Percentiles rank a stretch among this genome's conserved stretches.
phyloP scores from a whole-genome alignment of 2,888 invertebrate species.

The Buathra laborator region DNA sequence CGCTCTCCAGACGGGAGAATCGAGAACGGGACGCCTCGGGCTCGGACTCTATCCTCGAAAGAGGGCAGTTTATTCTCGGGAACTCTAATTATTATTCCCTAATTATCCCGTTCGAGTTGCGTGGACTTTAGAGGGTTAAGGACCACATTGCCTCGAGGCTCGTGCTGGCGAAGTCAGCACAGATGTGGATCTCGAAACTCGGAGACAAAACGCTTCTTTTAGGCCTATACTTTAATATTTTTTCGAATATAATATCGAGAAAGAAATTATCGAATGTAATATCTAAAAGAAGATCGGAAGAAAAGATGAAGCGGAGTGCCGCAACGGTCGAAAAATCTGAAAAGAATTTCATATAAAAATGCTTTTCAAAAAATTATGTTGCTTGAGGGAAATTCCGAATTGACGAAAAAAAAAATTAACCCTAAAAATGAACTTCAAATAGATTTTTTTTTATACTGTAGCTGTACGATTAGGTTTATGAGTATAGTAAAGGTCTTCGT shows the following conservation, averaged over 20 bases:
- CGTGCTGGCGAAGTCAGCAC: constrained; percentile 41
- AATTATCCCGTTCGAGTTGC: constrained; percentile 56
- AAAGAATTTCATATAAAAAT: not conserved
- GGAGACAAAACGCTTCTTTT: constrained; percentile 1
- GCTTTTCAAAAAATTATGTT: not conserved
- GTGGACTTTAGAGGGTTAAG: constrained; percentile 61
- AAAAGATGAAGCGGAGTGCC: not conserved
- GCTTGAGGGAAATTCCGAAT: too few relatives aligned
- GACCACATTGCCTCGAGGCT: constrained; percentile 58
- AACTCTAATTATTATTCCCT: constrained; percentile 57
- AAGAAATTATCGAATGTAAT: not conserved
- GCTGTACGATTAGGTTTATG: not conserved
- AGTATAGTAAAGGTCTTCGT: not conserved
- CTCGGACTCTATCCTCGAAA: constrained; percentile 51
- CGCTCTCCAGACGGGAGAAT: constrained; percentile 18
- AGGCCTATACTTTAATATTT: not conserved
- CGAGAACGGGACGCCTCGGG: constrained; percentile 26
- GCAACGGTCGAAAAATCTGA: not conserved
- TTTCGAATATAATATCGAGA: not conserved
- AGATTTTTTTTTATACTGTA: not conserved
- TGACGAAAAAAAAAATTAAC: not conserved
- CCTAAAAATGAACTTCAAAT: not conserved
- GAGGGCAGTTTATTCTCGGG: constrained; percentile 50
- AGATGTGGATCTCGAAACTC: constrained; percentile 48
- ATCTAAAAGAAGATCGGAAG: not conserved